Evolutionary conservation across 2,797 vertebrate species (phyloP), one percentile per base, ranked within the genome.

Genomic region (Pipistrellus pipistrellus): DNA sequence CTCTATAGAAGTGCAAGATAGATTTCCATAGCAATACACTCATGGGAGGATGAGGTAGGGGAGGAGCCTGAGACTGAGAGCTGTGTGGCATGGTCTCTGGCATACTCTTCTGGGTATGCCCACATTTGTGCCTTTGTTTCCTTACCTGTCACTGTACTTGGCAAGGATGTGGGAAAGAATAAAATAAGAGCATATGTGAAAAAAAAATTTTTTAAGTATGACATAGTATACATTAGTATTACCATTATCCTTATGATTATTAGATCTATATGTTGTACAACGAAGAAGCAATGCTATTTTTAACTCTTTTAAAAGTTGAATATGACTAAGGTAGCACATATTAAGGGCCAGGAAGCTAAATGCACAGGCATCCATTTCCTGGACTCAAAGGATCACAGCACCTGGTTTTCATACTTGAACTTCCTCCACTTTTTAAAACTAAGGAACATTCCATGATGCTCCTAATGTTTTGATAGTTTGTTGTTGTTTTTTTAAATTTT

Each of bases 321-420:
- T 73, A 57, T 71, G 55, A 82, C 21, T n/a, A 87, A 89, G 8
- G 17, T 32, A 62, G 10, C 21, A n/a, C 62, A 77, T 64, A 59
- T 12, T 41, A 75, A 91, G 85, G 38, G 76, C 1, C 71, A 66
- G 14, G 35, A 17, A 80, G 25, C 20, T 77, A 86, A 57, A 80
- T 38, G 4, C 13, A 23, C 0, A 73, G 9, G 2, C 38, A 41
- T 51, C 7, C 15, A 57, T 77, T 90, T 95, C 41, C 27, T 90
- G 20, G 25, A 57, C 55, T 81, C 20, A 57, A 57, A 82, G 15
- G 2, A 59, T 88, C 53, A 51, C 35, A 84, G 41, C 72, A 53
- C 38, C 51, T 95, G 35, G 18, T 92, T 96, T 96, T 92, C 59
- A 95, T 64, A 84, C 75, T 59, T 73, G 48, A 80, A 46, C 18